phyloP scores from a whole-genome alignment of 2,797 vertebrate species.

The Psittacula derbiana region DNA sequence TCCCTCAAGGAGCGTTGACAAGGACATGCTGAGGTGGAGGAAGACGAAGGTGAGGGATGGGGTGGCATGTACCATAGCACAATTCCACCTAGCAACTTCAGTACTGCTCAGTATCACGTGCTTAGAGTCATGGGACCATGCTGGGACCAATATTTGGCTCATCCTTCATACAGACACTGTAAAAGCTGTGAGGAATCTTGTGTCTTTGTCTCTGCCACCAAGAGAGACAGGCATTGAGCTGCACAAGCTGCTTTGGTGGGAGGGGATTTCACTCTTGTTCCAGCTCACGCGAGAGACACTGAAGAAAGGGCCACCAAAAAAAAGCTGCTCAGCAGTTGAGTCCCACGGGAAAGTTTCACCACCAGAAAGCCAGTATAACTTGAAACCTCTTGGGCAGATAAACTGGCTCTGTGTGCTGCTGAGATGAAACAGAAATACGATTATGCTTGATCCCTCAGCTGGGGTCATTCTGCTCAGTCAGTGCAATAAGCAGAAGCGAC shows the following conservation, averaged over 20 bases:
- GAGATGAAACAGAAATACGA: conserved; percentile 27
- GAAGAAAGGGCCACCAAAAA: background rate
- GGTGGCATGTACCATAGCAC: background rate
- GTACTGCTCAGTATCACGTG: accelerated
- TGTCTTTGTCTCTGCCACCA: background rate
- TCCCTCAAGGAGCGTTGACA: background rate
- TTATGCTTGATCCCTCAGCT: background rate
- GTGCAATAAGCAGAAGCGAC: background rate
- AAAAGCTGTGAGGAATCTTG: background rate
- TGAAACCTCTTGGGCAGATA: background rate
- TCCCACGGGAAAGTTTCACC: background rate
- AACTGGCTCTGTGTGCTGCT: background rate
- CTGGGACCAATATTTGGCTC: background rate
- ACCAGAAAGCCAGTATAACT: background rate
- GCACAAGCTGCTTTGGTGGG: background rate
- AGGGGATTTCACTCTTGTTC: background rate
- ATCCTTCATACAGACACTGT: background rate
- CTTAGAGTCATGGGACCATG: background rate
- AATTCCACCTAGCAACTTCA: background rate
- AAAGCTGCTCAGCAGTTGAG: background rate
- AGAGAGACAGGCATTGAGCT: background rate
- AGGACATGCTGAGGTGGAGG: background rate
- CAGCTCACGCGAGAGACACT: background rate
- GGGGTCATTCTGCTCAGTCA: background rate
- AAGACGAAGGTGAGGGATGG: background rate